Evolutionary conservation across 2,888 invertebrate species (phyloP).

Genomic region (Elegia similella): DNA sequence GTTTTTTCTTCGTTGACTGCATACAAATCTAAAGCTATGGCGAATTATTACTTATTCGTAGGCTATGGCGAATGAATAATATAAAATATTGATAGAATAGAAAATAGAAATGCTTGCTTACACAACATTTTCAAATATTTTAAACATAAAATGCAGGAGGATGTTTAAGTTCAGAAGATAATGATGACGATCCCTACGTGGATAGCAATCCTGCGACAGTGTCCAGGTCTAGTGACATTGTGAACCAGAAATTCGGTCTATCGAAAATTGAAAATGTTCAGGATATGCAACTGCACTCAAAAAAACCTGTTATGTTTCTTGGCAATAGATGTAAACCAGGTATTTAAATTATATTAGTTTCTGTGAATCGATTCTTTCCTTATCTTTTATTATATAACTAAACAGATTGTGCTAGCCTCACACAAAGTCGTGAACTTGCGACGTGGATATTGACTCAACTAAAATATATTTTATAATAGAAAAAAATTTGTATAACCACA

Average conservation of each 20-base stretch:
- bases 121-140: background rate
- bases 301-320: conserved; percentile 42
- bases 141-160: conserved; percentile 39
- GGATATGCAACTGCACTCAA: conserved; percentile 23
- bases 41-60: too few species aligned
- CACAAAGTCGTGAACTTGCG: too few species aligned
- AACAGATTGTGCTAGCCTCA: too few species aligned
- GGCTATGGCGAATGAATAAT: too few species aligned
- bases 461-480: background rate
- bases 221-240: conserved; percentile 19
- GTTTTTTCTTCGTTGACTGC: background rate
- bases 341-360: conserved; percentile 29
- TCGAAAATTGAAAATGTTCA: conserved; percentile 32
- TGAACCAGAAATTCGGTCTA: conserved; percentile 34
- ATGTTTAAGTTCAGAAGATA: conserved; percentile 46
- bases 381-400: background rate
- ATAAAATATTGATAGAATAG: background rate
- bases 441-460: background rate
- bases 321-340: conserved; percentile 68
- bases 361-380: too few species aligned
- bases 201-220: conserved; percentile 26
- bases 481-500: background rate
- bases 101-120: too few species aligned
- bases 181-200: conserved; percentile 50
- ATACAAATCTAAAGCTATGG: too few species aligned